Base-by-base conservation (phyloP, 23 tunicate genomes). In the Phallusia fumigata region DNA sequence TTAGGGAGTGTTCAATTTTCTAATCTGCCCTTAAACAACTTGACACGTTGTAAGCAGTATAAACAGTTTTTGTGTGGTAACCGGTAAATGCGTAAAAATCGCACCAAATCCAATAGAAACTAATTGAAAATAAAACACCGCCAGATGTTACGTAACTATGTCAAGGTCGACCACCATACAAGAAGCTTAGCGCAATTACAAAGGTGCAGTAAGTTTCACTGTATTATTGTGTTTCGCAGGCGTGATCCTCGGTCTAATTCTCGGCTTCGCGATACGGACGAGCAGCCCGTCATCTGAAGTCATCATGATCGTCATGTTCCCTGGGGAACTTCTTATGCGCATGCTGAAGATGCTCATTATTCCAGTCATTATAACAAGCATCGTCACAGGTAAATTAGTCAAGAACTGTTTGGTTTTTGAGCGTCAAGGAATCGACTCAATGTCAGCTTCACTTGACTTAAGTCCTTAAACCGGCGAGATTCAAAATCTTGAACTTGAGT, bases 251-350 rank as follows among this genome's bases (percentile, higher is more conserved):
- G 96, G 96, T 8, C 32, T 91, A 24, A 18, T 82, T 40, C 36
- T 91, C 33, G 96, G 96, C 64, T 64, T 50, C 51, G 0, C 76
- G 6, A 40, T 89, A 31, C 83, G 95, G 6, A n/a, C 31, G 0
- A 52, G 72, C 19, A 35, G 84, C 26, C 87, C 91, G 0, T 90
- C 99, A 31, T 78, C 79, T n/a, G 53, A 32, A 28, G 84, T 91
- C 22, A 76, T 86, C 19, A 52, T 36, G 26, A 73, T 95, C 52
- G 85, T 95, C 77, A 85, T 49, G 58, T 94, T 94, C 75, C 98
- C 98, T 3, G 98, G 98, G 64, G 98, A 94, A 80, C 35, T 94
- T 47, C 64, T 94, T 44, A 94, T 94, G 98, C 65, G 98, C 33
- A 89, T 85, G 90, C 82, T 94, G 65, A 89, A 94, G 45, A 86